Conservation (phyloP, 2,797 vertebrate genomes). For the Sphaeramia orbicularis region DNA sequence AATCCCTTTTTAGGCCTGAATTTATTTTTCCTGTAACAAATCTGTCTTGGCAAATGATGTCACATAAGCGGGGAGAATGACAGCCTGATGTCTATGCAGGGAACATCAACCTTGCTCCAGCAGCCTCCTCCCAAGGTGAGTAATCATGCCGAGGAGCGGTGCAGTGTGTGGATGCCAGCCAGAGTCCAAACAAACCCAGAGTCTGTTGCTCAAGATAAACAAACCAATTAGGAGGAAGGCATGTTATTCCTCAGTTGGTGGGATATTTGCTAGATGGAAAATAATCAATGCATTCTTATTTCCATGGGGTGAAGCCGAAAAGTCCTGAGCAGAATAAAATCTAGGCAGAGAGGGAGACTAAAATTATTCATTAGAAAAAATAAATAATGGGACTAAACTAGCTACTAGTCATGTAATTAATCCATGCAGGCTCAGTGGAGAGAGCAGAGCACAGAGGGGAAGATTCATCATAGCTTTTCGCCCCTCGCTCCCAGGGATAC, state of each 20-base stretch:
- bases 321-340: slow-evolving; percentile 52
- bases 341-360: slow-evolving; percentile 51
- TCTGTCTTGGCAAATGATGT: slow-evolving; percentile 85
- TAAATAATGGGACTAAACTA: slow-evolving; percentile 81
- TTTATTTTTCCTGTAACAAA: slow-evolving; percentile 84
- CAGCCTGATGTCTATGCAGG: slow-evolving; percentile 81
- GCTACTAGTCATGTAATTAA: slow-evolving; percentile 82
- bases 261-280: slow-evolving; percentile 83
- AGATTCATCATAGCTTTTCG: slow-evolving; percentile 77
- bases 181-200: slow-evolving; percentile 84
- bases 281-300: slow-evolving; percentile 85
- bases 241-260: slow-evolving; percentile 83
- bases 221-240: slow-evolving; percentile 85
- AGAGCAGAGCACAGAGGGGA: slow-evolving; percentile 73
- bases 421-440: slow-evolving; percentile 76
- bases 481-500: slow-evolving; percentile 82
- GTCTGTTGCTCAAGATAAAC: slow-evolving; percentile 86
- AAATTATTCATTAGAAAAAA: slow-evolving; percentile 80
- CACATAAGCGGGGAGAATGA: slow-evolving; percentile 82
- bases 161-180: slow-evolving; percentile 82
- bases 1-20: slow-evolving; percentile 80
- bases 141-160: slow-evolving; percentile 80
- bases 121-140: slow-evolving; percentile 83
- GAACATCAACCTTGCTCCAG: slow-evolving; percentile 84
- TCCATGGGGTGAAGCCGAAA: slow-evolving; percentile 70